Evolutionary conservation across 2,888 invertebrate species (phyloP), one percentile per base, ranked within the genome.

Genomic region (Cerastis leucographa): DNA sequence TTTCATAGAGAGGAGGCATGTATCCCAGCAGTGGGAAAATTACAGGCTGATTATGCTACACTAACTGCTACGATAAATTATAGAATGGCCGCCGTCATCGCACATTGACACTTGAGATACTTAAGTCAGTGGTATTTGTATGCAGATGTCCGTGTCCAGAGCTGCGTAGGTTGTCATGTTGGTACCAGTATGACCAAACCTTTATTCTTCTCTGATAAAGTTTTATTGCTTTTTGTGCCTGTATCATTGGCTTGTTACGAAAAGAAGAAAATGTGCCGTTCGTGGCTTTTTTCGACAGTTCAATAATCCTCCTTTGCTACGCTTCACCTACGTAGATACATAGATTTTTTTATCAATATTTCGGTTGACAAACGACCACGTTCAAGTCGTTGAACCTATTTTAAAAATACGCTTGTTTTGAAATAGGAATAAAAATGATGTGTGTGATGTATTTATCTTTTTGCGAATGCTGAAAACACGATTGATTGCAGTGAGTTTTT

Each of bases 351-450:
- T 61, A 25, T 75, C 19, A 64, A 40, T 70, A 61, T 72, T 76
- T 67, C 35, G 51, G 65, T 61, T 59, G 22, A 62, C 54, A 42
- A 68, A 80, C 51, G 22, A 54, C 9, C 61, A 62, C 40, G 42
- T 46, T 19, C 44, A 84, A 70, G 83, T 76, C 80, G 42, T 83
- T 83, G 81, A 83, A 83, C 84, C 46, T n/a, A n/a, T 64, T 62
- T 72, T 51, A 84, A 80, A 84, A 84, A 84, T 83, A 84, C 2
- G 7, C 51, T 84, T 70, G 69, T 84, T 76, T 84, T 80, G 12
- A 76, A 76, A 73, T 59, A 46, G 46, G 44, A 73, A 70, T 54
- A 69, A 72, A 54, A 70, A 69, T 80, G 0, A 79, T 64, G 69
- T 83, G 69, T 83, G 83, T 81, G 84, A 83, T 84, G 56, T 70